These are phyloP conservation scores for Thunnus maccoyii DNA, from an alignment of 2,113 vertebrate genomes.

Conservation along the genomic window DNA sequence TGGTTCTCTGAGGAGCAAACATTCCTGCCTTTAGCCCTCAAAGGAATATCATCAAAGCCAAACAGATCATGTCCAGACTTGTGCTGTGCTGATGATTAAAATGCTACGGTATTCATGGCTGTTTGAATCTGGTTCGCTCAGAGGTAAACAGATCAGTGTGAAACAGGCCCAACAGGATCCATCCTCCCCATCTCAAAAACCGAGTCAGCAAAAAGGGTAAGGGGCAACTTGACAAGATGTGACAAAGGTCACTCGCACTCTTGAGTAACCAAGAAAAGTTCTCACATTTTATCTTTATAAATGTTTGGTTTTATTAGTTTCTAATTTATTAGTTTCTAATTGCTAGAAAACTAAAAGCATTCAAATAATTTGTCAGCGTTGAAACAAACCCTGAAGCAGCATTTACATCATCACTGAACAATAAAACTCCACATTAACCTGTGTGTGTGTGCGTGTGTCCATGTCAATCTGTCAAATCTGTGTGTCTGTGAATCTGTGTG, in stretches of 20 bases:
- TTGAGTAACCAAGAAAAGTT: background rate
- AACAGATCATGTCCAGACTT: constrained; percentile 66
- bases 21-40: constrained; percentile 53
- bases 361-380: background rate
- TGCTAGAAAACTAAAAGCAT: background rate
- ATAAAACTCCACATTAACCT: background rate
- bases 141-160: constrained; percentile 37
- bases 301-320: background rate
- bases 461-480: background rate
- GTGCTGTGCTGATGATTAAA: constrained; percentile 65
- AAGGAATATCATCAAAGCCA: constrained; percentile 42
- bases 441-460: background rate
- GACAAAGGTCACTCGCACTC: background rate
- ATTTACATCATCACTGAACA: background rate
- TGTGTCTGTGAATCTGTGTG: background rate
- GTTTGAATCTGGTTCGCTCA: constrained; percentile 56
- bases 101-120: constrained; percentile 60
- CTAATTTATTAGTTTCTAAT: background rate
- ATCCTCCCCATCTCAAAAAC: constrained; percentile 27
- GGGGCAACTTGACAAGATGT: too few relatives aligned
- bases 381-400: background rate
- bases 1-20: constrained; percentile 39
- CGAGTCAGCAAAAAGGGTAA: too few relatives aligned
- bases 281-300: background rate
- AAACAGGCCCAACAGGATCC: constrained; percentile 78